phyloP scores from a whole-genome alignment of 2,797 vertebrate genomes.

The Coreius guichenoti region DNA sequence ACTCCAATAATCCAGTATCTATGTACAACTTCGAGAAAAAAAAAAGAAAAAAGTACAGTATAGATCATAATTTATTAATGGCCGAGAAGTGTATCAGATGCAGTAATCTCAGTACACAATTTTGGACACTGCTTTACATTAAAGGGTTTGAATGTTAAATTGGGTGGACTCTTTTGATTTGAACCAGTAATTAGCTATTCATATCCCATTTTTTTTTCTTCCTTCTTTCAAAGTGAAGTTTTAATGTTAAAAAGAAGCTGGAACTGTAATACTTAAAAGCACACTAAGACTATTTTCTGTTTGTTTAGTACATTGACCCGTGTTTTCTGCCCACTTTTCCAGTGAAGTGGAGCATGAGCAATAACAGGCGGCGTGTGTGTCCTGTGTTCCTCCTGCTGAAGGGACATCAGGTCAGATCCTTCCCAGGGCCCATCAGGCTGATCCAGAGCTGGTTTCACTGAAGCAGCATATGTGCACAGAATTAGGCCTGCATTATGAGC shows the following conservation, averaged over 20 bases:
- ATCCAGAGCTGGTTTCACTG: conserved; percentile 11
- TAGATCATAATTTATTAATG: too few species aligned
- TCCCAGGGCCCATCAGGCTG: conserved; percentile 63
- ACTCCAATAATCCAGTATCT: too few species aligned
- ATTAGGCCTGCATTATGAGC: not conserved
- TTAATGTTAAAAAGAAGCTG: not conserved
- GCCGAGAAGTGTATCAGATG: too few species aligned
- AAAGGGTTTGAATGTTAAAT: too few species aligned
- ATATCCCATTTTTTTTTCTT: not conserved
- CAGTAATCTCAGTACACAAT: too few species aligned
- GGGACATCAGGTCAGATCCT: not conserved
- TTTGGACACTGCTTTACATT: too few species aligned
- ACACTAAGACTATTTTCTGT: not conserved
- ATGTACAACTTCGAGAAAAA: too few species aligned
- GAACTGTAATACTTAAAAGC: not conserved
- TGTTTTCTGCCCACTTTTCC: not conserved
- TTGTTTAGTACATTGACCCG: not conserved
- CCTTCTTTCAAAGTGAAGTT: not conserved
- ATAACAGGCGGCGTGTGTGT: conserved; percentile 77
- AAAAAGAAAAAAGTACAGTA: too few species aligned
- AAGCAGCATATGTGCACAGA: conserved; percentile 9
- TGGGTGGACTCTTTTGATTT: not conserved
- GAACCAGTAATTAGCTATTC: not conserved
- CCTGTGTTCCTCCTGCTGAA: conserved; percentile 68
- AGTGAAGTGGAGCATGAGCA: conserved; percentile 66